Conservation (phyloP, 1,140 invertebrate species). For the Drosophila aff. region DNA sequence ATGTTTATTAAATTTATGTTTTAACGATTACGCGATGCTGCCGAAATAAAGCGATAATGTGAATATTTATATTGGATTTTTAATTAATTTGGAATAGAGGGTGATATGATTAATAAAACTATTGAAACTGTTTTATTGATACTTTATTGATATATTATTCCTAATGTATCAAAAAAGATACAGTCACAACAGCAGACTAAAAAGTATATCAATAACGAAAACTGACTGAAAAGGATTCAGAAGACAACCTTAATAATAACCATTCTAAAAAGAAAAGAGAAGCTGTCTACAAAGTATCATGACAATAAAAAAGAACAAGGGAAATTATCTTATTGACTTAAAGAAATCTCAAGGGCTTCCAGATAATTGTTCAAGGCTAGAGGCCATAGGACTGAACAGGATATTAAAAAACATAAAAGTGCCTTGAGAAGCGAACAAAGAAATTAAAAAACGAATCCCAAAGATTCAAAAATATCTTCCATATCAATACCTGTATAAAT, state of each 20-base stretch:
- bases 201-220: not conserved
- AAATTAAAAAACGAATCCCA: not conserved
- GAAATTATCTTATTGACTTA: not conserved
- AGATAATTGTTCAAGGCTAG: not conserved
- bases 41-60: constrained; percentile 69
- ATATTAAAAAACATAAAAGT: not conserved
- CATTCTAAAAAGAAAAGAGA: not conserved
- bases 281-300: not conserved
- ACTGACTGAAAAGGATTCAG: not conserved
- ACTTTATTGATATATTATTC: not conserved
- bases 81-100: too few species aligned
- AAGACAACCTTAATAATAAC: too few species aligned
- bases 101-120: too few species aligned
- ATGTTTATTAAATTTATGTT: constrained; percentile 75
- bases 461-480: not conserved
- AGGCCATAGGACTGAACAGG: not conserved
- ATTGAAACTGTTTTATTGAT: too few species aligned
- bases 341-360: not conserved
- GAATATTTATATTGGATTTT: constrained; percentile 38
- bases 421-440: not conserved
- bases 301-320: not conserved
- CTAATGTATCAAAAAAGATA: not conserved
- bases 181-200: not conserved
- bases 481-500: constrained; percentile 5
- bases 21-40: constrained; percentile 58